Evolutionary conservation across 92 coral and sea anemone genomes (phyloP).

Genomic region (Heteractis magnifica): DNA sequence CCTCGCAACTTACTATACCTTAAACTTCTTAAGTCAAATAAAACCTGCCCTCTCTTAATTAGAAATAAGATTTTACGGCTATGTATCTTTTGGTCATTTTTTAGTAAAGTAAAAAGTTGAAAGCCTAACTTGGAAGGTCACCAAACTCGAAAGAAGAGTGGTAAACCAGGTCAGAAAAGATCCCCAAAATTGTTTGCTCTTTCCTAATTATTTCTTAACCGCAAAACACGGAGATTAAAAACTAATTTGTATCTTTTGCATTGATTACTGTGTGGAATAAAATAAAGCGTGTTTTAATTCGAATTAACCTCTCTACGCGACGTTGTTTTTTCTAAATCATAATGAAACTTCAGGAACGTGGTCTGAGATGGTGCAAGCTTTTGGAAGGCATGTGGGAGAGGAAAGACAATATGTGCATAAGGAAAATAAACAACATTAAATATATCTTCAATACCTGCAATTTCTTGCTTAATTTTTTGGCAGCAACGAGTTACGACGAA

Average conservation of each 20-base stretch:
- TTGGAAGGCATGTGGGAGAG: neutral
- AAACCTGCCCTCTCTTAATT: no score
- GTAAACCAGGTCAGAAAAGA: neutral
- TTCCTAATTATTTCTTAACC: neutral
- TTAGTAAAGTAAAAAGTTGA: no score
- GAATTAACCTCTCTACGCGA: neutral
- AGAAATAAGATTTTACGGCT: no score
- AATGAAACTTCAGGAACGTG: slow-evolving; percentile 1
- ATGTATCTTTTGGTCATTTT: no score
- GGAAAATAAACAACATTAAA: slow-evolving; percentile 27
- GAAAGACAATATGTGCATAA: slow-evolving; percentile 13
- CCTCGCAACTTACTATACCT: neutral
- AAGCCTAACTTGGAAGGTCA: neutral
- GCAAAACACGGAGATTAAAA: neutral
- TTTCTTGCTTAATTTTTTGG: slow-evolving; percentile 26
- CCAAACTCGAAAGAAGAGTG: neutral
- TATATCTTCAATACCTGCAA: slow-evolving; percentile 22
- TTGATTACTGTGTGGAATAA: neutral
- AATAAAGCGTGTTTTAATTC: neutral
- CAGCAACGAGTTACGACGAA: slow-evolving; percentile 22
- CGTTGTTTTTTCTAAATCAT: neutral
- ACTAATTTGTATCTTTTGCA: neutral
- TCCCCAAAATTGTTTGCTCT: neutral
- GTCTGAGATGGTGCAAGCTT: neutral
- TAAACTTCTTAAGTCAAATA: no score